Evolutionary conservation across 1,140 invertebrate species (phyloP), one percentile per base, ranked within the genome.

Genomic region (Brachionus paranguensis): DNA sequence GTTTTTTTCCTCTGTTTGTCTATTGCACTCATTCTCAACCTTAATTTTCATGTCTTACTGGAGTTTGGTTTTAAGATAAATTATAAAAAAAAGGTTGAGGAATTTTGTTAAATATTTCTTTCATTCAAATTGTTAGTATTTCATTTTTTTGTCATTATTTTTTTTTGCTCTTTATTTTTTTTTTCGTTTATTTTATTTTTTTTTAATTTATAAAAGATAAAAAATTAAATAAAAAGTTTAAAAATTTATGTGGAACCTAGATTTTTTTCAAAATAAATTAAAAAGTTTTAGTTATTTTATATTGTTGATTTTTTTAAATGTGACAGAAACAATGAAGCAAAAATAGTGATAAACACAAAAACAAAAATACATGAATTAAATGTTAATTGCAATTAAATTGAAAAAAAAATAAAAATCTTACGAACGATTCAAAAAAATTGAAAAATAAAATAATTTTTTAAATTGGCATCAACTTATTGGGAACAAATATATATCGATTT

Each of bases 121-220:
- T 33, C 14, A 29, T 68, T 68, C n/a, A 12, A 68, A 68, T 68
- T 68, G 64, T 68, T 68, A 68, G 64, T 68, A 68, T 68, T 68
- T 14, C 27, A 33, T 68, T 33, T 68, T 68, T 68, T 68, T 68
- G 4, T 68, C 27, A 3, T 33, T 33, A 24, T 68, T 68, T 29
- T 41, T 68, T 68, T n/a, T n/a, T 68, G 17, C 24, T 68, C 17
- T 68, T 68, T 33, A 17, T n/a, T n/a, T 29, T 68, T 68, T 68
- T 64, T 68, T 68, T 68, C 27, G 33, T 37, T 33, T 68, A 68
- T 55, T 55, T 55, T 55, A 55, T 55, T 55, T 55, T 55, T 55
- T 55, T 55, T 55, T 55, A 55, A 55, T 55, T 55, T 55, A 55
- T 55, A 55, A 20, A 55, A 55, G 53, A 47, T 55, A 55, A 55